Conservation (phyloP, 2,113 vertebrate species). For the Hydrochoerus hydrochaeris region DNA sequence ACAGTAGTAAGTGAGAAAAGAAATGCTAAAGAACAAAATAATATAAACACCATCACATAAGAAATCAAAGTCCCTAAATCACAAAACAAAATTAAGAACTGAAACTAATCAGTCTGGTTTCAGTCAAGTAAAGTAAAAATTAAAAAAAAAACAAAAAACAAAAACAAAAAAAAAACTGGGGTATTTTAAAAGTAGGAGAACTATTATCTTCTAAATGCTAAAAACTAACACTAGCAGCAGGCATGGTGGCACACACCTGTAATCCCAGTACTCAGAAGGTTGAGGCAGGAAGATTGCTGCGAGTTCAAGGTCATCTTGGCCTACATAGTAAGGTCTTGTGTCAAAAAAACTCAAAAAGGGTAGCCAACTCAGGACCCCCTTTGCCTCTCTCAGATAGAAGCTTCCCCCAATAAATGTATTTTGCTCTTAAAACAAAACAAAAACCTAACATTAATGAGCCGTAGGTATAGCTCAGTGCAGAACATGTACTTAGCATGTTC, state of each 20-base stretch:
- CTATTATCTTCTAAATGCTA: neutral
- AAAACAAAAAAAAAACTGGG: neutral
- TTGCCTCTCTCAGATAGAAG: no score
- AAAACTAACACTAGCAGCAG: neutral
- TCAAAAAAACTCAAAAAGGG: neutral
- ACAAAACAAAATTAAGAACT: neutral
- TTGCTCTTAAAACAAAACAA: neutral
- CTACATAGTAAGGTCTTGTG: neutral
- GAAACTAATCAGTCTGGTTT: neutral
- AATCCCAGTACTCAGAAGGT: neutral
- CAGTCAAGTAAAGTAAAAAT: neutral
- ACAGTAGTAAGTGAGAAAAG: neutral
- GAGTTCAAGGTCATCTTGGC: neutral
- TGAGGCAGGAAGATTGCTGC: neutral
- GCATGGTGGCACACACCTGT: neutral
- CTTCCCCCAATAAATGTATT: no score
- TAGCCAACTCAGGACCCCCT: no score
- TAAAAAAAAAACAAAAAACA: neutral
- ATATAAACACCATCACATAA: neutral
- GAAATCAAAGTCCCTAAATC: neutral
- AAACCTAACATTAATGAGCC: neutral
- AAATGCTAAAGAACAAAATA: neutral
- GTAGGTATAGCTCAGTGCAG: neutral
- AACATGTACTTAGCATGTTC: neutral
- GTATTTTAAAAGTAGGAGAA: neutral